A percentile compares a stretch with the other conserved stretches of the same genome.
Conservation (phyloP, 2,888 invertebrate genomes). For the Epirrhoe alternata region DNA sequence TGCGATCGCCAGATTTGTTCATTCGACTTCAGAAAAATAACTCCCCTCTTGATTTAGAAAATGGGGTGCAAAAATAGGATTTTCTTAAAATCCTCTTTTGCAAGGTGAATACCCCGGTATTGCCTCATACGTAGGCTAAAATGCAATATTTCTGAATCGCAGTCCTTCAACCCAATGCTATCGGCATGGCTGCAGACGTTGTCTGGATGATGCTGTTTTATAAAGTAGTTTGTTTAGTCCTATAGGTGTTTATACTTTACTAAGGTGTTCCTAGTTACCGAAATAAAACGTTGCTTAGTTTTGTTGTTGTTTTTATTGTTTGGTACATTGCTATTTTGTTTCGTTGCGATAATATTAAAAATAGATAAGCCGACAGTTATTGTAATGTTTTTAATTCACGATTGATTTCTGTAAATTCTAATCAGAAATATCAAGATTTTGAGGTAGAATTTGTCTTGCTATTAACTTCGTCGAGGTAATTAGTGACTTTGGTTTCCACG, state of each 20-base stretch:
- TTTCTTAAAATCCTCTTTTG: too few relatives aligned
- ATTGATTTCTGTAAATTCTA: too few relatives aligned
- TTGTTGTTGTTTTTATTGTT: slow-evolving; percentile 39
- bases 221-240: slow-evolving; percentile 16
- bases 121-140: slow-evolving; percentile 30
- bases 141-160: slow-evolving; percentile 25
- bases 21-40: too few relatives aligned
- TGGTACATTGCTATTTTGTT: slow-evolving; percentile 27
- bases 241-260: slow-evolving; percentile 14
- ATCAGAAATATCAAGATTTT: neutral
- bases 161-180: slow-evolving; percentile 22
- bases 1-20: too few relatives aligned
- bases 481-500: slow-evolving; percentile 51
- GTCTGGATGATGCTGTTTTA: slow-evolving; percentile 28
- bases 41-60: too few relatives aligned
- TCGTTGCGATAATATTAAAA: neutral
- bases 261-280: slow-evolving; percentile 6
- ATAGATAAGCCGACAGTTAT: neutral
- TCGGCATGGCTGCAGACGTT: slow-evolving; percentile 27
- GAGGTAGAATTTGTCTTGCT: slow-evolving; percentile 46
- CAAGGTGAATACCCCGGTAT: too few relatives aligned
- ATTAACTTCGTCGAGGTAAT: slow-evolving; percentile 55
- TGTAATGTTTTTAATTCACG: neutral
- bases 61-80: too few relatives aligned
- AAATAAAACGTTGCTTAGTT: slow-evolving; percentile 37